These are phyloP conservation scores for Sus cebifrons DNA, from an alignment of 2,797 vertebrate genomes.

Conservation along the genomic window DNA sequence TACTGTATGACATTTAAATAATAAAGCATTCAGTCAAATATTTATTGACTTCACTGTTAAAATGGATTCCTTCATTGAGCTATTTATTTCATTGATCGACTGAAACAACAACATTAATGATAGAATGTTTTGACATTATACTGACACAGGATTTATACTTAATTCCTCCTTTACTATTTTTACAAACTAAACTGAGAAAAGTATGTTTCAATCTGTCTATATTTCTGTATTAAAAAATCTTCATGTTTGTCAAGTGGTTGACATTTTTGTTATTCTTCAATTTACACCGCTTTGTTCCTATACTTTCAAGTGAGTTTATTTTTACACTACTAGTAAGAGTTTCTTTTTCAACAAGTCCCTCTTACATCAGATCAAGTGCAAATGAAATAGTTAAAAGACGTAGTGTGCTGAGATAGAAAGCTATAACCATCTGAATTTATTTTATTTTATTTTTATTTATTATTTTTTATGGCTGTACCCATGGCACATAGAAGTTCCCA, in stretches of 20 bases:
- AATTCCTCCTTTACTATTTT: constrained; percentile 7
- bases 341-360: not conserved
- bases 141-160: not conserved
- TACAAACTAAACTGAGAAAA: not conserved
- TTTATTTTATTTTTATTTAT: too few relatives aligned
- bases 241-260: constrained; percentile 18
- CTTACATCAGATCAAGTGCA: not conserved
- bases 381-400: not conserved
- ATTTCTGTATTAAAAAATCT: not conserved
- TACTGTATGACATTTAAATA: constrained; percentile 33
- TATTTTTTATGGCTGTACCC: too few relatives aligned
- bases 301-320: not conserved
- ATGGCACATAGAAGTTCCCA: too few relatives aligned
- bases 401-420: not conserved
- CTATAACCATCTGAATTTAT: not conserved
- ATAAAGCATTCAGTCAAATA: not conserved
- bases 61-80: not conserved
- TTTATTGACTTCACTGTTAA: constrained; percentile 57
- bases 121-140: not conserved
- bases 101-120: not conserved
- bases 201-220: not conserved
- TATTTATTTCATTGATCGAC: constrained; percentile 1
- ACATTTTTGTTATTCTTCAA: constrained; percentile 41
- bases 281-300: constrained; percentile 22
- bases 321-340: not conserved